Evolutionary conservation across 1,140 invertebrate genomes (phyloP).

Genomic region (Drosophila santomea): DNA sequence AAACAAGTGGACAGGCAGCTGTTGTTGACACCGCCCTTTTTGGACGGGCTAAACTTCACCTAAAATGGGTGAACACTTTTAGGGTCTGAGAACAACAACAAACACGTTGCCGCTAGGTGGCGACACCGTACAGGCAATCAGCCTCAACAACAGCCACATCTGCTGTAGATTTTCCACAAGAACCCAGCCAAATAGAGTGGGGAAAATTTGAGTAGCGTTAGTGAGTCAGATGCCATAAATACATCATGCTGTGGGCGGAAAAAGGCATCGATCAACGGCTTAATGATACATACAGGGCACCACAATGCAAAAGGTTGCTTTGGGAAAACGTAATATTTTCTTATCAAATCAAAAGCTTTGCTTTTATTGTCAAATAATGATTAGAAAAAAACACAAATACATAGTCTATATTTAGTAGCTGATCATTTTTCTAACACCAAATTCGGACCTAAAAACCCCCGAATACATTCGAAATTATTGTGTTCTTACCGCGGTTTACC

Average conservation of each 20-base stretch:
- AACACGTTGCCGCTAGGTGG: slow-evolving; percentile 49
- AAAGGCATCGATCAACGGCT: too few relatives aligned
- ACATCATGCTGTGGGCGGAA: not conserved
- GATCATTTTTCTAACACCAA: slow-evolving; percentile 69
- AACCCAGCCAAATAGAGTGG: not conserved
- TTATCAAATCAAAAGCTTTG: not conserved
- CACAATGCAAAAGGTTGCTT: too few relatives aligned
- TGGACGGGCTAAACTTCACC: not conserved
- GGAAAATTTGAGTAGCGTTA: slow-evolving; percentile 22
- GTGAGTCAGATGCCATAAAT: slow-evolving; percentile 16
- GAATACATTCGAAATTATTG: slow-evolving; percentile 71
- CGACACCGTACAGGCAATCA: slow-evolving; percentile 45
- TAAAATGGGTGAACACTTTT: slow-evolving; percentile 45
- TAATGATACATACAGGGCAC: too few relatives aligned
- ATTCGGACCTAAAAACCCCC: slow-evolving; percentile 59
- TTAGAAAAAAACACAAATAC: slow-evolving; percentile 33
- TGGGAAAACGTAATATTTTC: too few relatives aligned
- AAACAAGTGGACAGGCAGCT: slow-evolving; percentile 76
- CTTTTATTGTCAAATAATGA: slow-evolving; percentile 47
- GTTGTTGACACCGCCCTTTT: slow-evolving; percentile 63
- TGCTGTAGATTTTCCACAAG: slow-evolving; percentile 13
- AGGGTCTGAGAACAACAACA: slow-evolving; percentile 42
- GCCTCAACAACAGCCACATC: slow-evolving; percentile 26
- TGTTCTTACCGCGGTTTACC: slow-evolving; percentile 48
- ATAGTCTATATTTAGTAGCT: slow-evolving; percentile 56